Conservation (phyloP, 1,140 invertebrate genomes). For the Brachionus calyciflorus region DNA sequence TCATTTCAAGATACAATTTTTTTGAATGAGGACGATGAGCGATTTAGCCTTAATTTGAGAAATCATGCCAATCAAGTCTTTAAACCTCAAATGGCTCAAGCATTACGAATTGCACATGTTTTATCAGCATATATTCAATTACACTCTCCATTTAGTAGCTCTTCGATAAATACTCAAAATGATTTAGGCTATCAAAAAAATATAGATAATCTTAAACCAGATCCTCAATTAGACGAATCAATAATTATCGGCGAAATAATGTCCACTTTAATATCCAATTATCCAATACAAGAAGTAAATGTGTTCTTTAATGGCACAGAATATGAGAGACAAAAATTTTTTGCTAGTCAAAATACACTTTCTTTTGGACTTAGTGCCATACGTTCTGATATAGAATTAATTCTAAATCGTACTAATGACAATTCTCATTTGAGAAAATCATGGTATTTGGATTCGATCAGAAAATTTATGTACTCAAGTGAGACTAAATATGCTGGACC, state of each 20-base stretch:
- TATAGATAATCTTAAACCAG: constrained; percentile 20
- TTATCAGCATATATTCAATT: constrained; percentile 30
- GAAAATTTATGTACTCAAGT: constrained; percentile 1
- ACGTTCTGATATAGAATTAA: constrained; percentile 37
- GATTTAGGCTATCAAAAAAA: not conserved
- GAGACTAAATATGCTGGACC: constrained; percentile 4
- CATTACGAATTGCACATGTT: constrained; percentile 31
- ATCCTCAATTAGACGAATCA: constrained; percentile 42
- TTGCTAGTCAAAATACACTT: constrained; percentile 24
- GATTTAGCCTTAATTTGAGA: constrained; percentile 15
- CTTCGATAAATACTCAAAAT: constrained; percentile 15
- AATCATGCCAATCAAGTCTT: constrained; percentile 42
- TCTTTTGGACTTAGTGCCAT: constrained; percentile 19
- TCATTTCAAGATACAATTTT: constrained; percentile 12
- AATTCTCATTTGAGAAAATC: constrained; percentile 37
- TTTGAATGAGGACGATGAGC: constrained; percentile 44
- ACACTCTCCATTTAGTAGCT: constrained; percentile 28
- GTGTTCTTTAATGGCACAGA: constrained; percentile 44
- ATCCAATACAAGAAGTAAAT: constrained; percentile 33
- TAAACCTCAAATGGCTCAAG: constrained; percentile 41
- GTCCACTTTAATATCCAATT: constrained; percentile 14
- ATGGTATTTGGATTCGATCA: constrained; percentile 37
- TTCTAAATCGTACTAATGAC: constrained; percentile 30
- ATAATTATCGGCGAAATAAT: constrained; percentile 27
- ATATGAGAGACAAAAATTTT: constrained; percentile 45